Evolutionary conservation across 2,888 invertebrate genomes (phyloP).

Genomic region (Acleris cristana): DNA sequence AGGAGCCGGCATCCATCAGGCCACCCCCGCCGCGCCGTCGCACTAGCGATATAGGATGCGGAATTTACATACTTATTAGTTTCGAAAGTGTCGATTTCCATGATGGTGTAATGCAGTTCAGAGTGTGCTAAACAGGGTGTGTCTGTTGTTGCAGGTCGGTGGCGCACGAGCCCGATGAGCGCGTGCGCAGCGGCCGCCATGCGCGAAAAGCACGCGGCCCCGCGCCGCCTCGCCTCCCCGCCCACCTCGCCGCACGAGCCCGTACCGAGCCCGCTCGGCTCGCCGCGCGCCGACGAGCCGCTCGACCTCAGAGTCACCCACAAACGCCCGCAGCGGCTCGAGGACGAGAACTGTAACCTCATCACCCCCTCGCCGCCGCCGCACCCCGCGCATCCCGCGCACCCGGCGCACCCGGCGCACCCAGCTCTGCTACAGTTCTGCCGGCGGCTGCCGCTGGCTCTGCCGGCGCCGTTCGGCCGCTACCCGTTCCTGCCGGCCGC

Average conservation of each 20-base stretch:
- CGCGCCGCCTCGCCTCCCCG: constrained; percentile 90
- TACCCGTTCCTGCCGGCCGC: constrained; percentile 79
- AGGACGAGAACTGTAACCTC: constrained; percentile 94
- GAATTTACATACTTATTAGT: constrained; percentile 9
- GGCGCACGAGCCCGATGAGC: constrained; percentile 87
- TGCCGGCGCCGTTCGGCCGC: constrained; percentile 77
- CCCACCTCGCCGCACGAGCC: constrained; percentile 73
- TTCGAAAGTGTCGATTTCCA: neutral
- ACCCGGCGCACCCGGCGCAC: constrained; percentile 85
- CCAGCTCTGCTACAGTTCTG: constrained; percentile 78
- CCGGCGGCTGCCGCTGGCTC: constrained; percentile 72
- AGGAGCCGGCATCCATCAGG: constrained; percentile 70
- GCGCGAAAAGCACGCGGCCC: constrained; percentile 96
- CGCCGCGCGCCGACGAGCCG: constrained; percentile 88
- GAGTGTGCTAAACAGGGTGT: constrained; percentile 4
- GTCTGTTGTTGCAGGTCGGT: constrained; percentile 75
- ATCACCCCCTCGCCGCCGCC: constrained; percentile 85
- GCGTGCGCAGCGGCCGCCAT: constrained; percentile 88
- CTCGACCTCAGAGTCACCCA: constrained; percentile 94
- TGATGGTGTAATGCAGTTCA: neutral
- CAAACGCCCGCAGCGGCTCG: constrained; percentile 88
- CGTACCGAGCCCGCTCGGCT: constrained; percentile 81
- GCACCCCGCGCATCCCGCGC: constrained; percentile 77
- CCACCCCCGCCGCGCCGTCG: constrained; percentile 60
- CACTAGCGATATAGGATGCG: constrained; percentile 35